Evolutionary conservation across 2,888 invertebrate genomes (phyloP).

Genomic region (Epinotia demarniana): DNA sequence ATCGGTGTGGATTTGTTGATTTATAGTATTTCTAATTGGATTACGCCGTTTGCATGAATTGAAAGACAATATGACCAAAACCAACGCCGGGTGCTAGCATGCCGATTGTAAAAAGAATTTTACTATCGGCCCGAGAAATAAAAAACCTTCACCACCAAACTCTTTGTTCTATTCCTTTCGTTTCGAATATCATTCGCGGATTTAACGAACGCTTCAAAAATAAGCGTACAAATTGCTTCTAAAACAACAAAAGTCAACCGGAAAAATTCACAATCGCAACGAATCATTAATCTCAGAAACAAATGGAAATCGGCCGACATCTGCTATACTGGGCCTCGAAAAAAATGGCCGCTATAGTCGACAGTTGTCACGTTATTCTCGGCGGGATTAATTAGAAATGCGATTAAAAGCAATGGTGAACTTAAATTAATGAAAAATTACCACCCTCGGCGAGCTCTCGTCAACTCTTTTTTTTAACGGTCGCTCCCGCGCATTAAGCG

Average conservation of each 20-base stretch:
- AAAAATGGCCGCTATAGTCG: slow-evolving; percentile 82
- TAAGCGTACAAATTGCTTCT: slow-evolving; percentile 85
- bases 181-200: slow-evolving; percentile 78
- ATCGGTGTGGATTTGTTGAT: too few species aligned
- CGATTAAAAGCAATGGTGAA: slow-evolving; percentile 85
- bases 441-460: slow-evolving; percentile 84
- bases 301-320: slow-evolving; percentile 85
- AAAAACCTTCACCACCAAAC: slow-evolving; percentile 49
- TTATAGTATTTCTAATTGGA: not conserved
- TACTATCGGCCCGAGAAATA: slow-evolving; percentile 16
- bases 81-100: not conserved
- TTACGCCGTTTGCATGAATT: not conserved
- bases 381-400: slow-evolving; percentile 85
- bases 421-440: slow-evolving; percentile 86
- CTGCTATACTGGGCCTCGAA: slow-evolving; percentile 78
- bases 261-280: slow-evolving; percentile 84
- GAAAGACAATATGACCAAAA: not conserved
- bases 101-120: not conserved
- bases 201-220: slow-evolving; percentile 83
- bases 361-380: slow-evolving; percentile 85
- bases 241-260: slow-evolving; percentile 85
- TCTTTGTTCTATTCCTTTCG: slow-evolving; percentile 69
- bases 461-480: slow-evolving; percentile 84
- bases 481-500: slow-evolving; percentile 85
- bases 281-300: slow-evolving; percentile 85